phyloP scores from a whole-genome alignment of 2,797 vertebrate species.

The Spinibarbus caldwelli region DNA sequence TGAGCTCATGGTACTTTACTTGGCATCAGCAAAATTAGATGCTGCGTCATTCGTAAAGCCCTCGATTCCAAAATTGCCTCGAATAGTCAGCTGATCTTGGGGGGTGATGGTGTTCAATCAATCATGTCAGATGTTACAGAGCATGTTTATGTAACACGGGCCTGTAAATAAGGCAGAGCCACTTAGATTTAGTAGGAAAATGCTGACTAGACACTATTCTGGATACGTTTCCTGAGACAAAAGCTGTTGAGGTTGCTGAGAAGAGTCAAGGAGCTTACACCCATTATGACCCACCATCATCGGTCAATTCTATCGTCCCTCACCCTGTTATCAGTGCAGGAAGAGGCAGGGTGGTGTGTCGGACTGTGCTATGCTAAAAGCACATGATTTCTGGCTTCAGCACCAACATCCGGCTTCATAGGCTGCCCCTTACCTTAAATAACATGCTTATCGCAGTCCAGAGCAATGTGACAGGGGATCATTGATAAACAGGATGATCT shows the following conservation, averaged over 20 bases:
- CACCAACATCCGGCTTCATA: slow-evolving; percentile 38
- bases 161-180: slow-evolving; percentile 57
- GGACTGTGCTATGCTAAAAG: slow-evolving; percentile 59
- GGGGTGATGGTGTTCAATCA: slow-evolving; percentile 41
- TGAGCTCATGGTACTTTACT: slow-evolving; percentile 55
- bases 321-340: slow-evolving; percentile 80
- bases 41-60: slow-evolving; percentile 60
- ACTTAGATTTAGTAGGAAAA: slow-evolving; percentile 59
- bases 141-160: slow-evolving; percentile 19
- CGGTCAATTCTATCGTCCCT: slow-evolving; percentile 66
- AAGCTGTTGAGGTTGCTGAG: slow-evolving; percentile 59
- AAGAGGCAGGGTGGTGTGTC: slow-evolving; percentile 74
- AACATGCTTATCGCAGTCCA: slow-evolving; percentile 31
- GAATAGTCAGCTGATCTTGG: slow-evolving; percentile 51
- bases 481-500: slow-evolving; percentile 49
- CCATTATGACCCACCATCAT: slow-evolving; percentile 50
- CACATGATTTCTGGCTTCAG: slow-evolving; percentile 61
- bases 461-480: slow-evolving; percentile 31
- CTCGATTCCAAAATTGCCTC: slow-evolving; percentile 51
- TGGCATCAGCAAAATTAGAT: slow-evolving; percentile 63
- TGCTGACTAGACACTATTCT: slow-evolving; percentile 75
- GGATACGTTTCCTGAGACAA: slow-evolving; percentile 73
- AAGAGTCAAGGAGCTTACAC: slow-evolving; percentile 74
- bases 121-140: slow-evolving; percentile 48
- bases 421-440: slow-evolving; percentile 42